Percentiles rank a stretch among this genome's conserved stretches.
Conservation (phyloP, 2,888 invertebrate genomes). For the Tetrapedia diversipes region DNA sequence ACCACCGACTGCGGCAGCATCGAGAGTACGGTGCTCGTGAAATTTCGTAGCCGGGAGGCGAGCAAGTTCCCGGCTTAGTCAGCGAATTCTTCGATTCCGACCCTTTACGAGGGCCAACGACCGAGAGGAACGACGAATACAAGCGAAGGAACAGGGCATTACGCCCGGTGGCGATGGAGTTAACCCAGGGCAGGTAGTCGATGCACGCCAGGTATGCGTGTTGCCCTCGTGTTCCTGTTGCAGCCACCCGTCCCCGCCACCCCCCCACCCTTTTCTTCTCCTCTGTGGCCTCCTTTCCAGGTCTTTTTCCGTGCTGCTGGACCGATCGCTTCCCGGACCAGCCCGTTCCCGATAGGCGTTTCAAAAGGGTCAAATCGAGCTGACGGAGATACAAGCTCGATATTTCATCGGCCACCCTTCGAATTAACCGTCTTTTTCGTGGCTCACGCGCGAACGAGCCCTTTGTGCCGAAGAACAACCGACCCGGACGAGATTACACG, state of each 20-base stretch:
- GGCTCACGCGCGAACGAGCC: conserved; percentile 49
- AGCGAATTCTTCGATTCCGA: conserved; percentile 47
- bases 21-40: background rate
- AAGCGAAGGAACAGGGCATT: conserved; percentile 36
- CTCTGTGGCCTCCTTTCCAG: conserved; percentile 23
- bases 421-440: conserved; percentile 58
- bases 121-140: conserved; percentile 40
- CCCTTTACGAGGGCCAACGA: conserved; percentile 44
- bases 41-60: conserved; percentile 23
- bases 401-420: conserved; percentile 62
- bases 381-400: conserved; percentile 54
- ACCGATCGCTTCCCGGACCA: conserved; percentile 65
- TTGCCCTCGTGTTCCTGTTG: conserved; percentile 49
- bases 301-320: conserved; percentile 46
- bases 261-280: conserved; percentile 1
- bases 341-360: conserved; percentile 44
- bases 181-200: conserved; percentile 66
- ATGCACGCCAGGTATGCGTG: conserved; percentile 69
- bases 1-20: background rate
- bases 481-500: conserved; percentile 25
- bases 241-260: conserved; percentile 27
- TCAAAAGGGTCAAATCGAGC: conserved; percentile 62
- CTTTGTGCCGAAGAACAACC: conserved; percentile 38
- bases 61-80: conserved; percentile 20
- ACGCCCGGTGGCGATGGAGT: conserved; percentile 52